phyloP scores from a whole-genome alignment of 2,797 vertebrate genomes.

The Ctenopoma kingsleyae region DNA sequence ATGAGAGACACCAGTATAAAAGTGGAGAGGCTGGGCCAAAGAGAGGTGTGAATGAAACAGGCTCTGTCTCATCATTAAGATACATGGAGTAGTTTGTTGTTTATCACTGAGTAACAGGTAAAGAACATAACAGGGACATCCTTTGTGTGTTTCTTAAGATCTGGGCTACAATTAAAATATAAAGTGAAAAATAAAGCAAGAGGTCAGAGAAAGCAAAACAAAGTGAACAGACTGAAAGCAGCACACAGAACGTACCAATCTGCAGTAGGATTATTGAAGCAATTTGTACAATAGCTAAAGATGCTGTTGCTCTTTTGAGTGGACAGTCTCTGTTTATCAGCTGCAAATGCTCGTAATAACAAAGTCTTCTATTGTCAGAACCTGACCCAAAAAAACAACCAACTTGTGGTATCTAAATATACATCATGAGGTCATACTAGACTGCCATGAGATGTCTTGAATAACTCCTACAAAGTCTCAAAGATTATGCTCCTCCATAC shows the following conservation, averaged over 20 bases:
- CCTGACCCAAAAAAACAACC: background rate
- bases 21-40: no score
- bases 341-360: background rate
- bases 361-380: background rate
- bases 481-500: background rate
- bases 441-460: background rate
- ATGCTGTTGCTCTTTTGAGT: background rate
- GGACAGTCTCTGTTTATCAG: background rate
- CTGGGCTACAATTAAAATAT: background rate
- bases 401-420: background rate
- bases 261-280: background rate
- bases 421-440: background rate
- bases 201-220: background rate
- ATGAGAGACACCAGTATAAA: background rate
- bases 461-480: background rate
- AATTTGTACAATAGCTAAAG: background rate
- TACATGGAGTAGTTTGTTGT: background rate
- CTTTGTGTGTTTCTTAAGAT: background rate
- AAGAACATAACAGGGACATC: background rate
- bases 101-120: background rate
- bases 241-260: background rate
- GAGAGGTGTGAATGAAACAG: no score
- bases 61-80: no score
- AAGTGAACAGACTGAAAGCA: background rate
- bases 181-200: background rate